Base-by-base conservation (phyloP, 2,113 vertebrate species). In the Siniperca chuatsi region DNA sequence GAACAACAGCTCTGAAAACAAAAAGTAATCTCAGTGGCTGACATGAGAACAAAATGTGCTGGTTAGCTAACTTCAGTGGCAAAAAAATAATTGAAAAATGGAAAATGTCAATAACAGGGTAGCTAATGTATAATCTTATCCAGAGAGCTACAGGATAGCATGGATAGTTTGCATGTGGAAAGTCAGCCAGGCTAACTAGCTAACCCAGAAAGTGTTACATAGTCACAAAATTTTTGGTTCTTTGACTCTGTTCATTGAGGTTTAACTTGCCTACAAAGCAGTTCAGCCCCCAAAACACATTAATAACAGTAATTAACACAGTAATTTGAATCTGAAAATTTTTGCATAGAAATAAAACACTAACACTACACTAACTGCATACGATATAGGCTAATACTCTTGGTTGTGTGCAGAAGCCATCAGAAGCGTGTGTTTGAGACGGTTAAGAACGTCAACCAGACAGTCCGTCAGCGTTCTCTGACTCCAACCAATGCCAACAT, bases 341-440 rank as follows among this genome's bases (percentile, higher is more conserved):
- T 3, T 55, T 35, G 60, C 29, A 18, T 18, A 20, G 9, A 74
- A 37, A 35, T 16, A 12, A 11, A 69, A 55, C 29, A 70, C 13
- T 58, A 58, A 23, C 16, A 69, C 7, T 42, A 4, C 10, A 35
- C 48, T 21, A 29, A 65, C 44, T n/a, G 10, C 55, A 18, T 16
- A 9, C 29, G 50, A 3, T 35, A 1, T 16, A 8, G 25, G 3
- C 29, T 72, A 23, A 55, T 29, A 18, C 58, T 33, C 29, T 4
- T 68, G 13, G 68, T 42, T 90, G 33, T 84, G 66, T 71, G 6
- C 92, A 99, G 98, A 87, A 87, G 83, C 33, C 97, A 97, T 87
- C 97, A 96, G 82, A 98, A 96, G 88, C 97, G 98, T 0, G 97
- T 99, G 86, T 99, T 99, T 3, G 97, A 99, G 92, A 98, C 98